Conservation (phyloP, 2,888 invertebrate species). For the Ochropleura leucogaster region DNA sequence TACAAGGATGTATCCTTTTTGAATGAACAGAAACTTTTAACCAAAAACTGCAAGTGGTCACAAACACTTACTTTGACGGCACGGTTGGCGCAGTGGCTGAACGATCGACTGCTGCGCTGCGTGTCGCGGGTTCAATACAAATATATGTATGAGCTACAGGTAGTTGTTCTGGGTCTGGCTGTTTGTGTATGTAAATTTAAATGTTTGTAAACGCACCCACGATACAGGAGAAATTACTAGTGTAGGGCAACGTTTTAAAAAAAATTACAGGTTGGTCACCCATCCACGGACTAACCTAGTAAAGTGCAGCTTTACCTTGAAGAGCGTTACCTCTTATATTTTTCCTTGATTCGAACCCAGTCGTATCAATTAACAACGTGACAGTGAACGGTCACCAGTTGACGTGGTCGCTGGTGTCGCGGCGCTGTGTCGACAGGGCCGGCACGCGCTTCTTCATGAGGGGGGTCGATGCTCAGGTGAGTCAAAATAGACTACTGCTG, state of each 20-base stretch:
- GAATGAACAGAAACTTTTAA: not conserved
- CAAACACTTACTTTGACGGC: not conserved
- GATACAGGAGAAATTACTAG: no score
- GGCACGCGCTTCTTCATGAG: constrained; percentile 97
- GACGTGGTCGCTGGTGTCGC: constrained; percentile 96
- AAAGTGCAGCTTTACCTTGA: not conserved
- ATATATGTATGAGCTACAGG: no score
- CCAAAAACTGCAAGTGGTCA: not conserved
- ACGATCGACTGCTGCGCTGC: not conserved
- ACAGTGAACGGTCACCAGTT: constrained; percentile 95
- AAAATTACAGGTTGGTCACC: not conserved
- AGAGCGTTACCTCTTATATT: not conserved
- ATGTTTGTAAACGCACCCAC: no score
- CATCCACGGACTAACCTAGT: not conserved
- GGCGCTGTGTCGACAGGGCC: constrained; percentile 96
- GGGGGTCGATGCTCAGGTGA: constrained; percentile 94
- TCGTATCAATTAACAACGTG: constrained; percentile 95
- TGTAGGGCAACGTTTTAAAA: no score
- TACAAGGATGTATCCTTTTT: constrained; percentile 97
- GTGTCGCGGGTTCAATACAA: no score
- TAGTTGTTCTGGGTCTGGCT: no score
- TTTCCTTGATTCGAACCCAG: constrained; percentile 79
- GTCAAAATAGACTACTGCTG: not conserved
- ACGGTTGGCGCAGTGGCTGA: not conserved
- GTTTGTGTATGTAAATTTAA: no score